Evolutionary conservation across 2,888 invertebrate species (phyloP).

Genomic region (Ceraclea dissimilis): DNA sequence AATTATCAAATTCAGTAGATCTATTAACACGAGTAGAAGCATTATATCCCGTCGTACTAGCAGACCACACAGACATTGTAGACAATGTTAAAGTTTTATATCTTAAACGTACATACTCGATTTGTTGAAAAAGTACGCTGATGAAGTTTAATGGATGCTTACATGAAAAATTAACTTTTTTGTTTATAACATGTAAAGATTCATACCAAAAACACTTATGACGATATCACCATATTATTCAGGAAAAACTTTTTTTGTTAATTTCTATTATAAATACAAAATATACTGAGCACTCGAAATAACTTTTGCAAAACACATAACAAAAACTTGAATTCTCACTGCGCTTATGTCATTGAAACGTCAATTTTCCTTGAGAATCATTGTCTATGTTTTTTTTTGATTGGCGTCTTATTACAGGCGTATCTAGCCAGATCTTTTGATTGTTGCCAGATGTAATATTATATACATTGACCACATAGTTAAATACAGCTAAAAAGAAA

Average conservation of each 20-base stretch:
- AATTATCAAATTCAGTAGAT: constrained; percentile 17
- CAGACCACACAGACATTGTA: constrained; percentile 64
- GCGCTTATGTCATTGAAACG: neutral
- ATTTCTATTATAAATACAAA: neutral
- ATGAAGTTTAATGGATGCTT: too few relatives aligned
- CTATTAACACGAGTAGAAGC: constrained; percentile 41
- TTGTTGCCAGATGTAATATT: too few relatives aligned
- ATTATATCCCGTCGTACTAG: constrained; percentile 52
- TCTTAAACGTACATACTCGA: neutral
- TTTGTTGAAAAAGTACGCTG: neutral
- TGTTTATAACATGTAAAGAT: neutral
- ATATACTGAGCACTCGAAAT: neutral
- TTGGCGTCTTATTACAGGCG: too few relatives aligned
- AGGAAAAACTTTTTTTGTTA: neutral
- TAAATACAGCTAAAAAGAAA: too few relatives aligned
- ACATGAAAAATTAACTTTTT: neutral
- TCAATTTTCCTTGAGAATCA: neutral
- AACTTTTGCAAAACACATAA: neutral
- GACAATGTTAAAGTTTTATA: neutral
- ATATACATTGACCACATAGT: too few relatives aligned
- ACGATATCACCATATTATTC: neutral
- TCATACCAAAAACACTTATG: neutral
- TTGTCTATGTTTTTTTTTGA: too few relatives aligned
- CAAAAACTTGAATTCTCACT: neutral
- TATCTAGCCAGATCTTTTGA: too few relatives aligned